A percentile compares a stretch with the other conserved stretches of the same genome.
Evolutionary conservation across 1,140 invertebrate species (phyloP).

Genomic region (Mactra quadrangularis): DNA sequence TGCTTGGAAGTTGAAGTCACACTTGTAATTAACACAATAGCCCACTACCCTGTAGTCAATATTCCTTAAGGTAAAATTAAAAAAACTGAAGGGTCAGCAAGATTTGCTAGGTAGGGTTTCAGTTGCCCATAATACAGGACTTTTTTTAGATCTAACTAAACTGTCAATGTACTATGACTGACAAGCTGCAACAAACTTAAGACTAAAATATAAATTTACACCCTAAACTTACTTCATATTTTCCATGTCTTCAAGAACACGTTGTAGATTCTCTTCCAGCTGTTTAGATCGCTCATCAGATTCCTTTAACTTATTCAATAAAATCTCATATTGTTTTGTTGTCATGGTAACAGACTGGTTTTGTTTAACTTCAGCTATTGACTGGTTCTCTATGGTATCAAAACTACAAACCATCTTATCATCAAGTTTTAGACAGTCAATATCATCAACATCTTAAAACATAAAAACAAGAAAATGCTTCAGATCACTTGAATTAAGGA

Average conservation of each 20-base stretch:
- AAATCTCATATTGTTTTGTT: constrained; percentile 40
- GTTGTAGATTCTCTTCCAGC: constrained; percentile 70
- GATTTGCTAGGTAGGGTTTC: too few relatives aligned
- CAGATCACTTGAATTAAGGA: background rate
- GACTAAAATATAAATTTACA: too few relatives aligned
- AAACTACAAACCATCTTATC: background rate
- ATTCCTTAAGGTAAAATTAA: too few relatives aligned
- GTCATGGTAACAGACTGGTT: constrained; percentile 24
- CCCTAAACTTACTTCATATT: constrained; percentile 75
- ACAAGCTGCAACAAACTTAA: too few relatives aligned
- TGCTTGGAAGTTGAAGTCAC: too few relatives aligned
- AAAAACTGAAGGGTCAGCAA: too few relatives aligned
- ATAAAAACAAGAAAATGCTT: background rate
- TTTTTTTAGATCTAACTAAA: too few relatives aligned
- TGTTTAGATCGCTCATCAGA: constrained; percentile 60
- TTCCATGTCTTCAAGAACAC: constrained; percentile 72
- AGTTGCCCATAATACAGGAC: too few relatives aligned
- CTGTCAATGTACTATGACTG: too few relatives aligned
- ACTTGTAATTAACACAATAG: too few relatives aligned
- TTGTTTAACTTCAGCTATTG: background rate
- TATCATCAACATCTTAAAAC: constrained; percentile 4
- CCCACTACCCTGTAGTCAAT: too few relatives aligned
- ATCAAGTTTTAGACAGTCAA: background rate
- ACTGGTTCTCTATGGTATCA: background rate
- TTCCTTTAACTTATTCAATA: constrained; percentile 62